Conservation (phyloP, 2,113 vertebrate species). For the Oncorhynchus clarkii region DNA sequence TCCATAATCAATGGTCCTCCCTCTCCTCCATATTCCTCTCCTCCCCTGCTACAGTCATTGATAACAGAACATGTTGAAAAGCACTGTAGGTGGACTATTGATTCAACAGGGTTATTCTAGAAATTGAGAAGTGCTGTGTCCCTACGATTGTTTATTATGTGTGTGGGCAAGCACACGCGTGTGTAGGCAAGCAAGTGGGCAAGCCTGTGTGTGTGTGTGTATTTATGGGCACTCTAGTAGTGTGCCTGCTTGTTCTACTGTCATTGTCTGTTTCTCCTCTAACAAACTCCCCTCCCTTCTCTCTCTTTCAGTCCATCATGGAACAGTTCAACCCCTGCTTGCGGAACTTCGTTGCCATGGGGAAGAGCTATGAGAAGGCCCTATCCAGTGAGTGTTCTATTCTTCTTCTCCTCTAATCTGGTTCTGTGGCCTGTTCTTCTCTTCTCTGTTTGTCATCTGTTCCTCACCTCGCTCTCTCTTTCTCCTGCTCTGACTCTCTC, state of each 20-base stretch:
- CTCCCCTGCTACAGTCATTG: slow-evolving; percentile 25
- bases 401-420: background rate
- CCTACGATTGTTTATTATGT: background rate
- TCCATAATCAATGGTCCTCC: slow-evolving; percentile 21
- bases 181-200: background rate
- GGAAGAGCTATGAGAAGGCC: slow-evolving; percentile 98
- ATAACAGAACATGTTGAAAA: slow-evolving; percentile 18
- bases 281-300: slow-evolving; percentile 4
- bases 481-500: no score
- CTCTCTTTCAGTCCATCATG: slow-evolving; percentile 89
- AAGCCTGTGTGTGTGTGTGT: background rate
- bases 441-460: background rate
- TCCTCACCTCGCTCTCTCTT: no score
- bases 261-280: background rate
- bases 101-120: slow-evolving; percentile 27
- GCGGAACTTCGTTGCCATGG: slow-evolving; percentile 98
- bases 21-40: background rate
- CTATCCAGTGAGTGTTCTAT: slow-evolving; percentile 86
- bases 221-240: background rate
- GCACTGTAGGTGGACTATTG: slow-evolving; percentile 27
- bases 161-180: background rate
- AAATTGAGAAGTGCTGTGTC: background rate
- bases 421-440: background rate
- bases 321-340: slow-evolving; percentile 99
- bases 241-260: background rate